phyloP scores from a whole-genome alignment of 2,888 invertebrate species.

The Sylvicola cinctus region DNA sequence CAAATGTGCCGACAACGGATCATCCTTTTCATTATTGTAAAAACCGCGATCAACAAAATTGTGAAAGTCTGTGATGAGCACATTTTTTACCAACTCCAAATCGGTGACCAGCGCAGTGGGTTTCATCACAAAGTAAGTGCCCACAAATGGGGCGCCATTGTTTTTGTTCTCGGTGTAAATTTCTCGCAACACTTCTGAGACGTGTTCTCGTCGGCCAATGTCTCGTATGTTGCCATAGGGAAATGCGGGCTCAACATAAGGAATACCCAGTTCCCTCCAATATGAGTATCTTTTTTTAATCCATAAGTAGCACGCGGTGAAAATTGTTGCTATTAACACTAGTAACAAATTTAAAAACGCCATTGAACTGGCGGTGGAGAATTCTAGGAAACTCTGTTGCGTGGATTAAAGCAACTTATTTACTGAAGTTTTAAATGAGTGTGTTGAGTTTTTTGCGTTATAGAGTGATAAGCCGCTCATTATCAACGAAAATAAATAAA shows the following conservation, averaged over 20 bases:
- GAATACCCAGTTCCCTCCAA: constrained; percentile 6
- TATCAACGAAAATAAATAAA: too few relatives aligned
- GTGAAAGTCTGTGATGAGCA: constrained; percentile 14
- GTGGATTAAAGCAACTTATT: too few relatives aligned
- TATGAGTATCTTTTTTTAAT: too few relatives aligned
- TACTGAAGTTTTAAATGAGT: too few relatives aligned
- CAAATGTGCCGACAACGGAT: constrained; percentile 2
- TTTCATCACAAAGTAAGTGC: constrained; percentile 14
- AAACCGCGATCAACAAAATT: constrained; percentile 9
- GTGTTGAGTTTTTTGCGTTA: too few relatives aligned
- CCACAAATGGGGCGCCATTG: constrained; percentile 12
- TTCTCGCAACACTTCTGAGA: not conserved
- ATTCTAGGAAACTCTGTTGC: too few relatives aligned
- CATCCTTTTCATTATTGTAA: constrained; percentile 2
- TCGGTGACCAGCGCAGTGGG: constrained; percentile 12
- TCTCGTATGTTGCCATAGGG: constrained; percentile 11
- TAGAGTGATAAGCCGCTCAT: too few relatives aligned
- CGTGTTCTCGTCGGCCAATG: not conserved
- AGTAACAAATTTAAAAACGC: too few relatives aligned
- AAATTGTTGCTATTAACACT: too few relatives aligned
- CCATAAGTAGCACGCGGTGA: too few relatives aligned
- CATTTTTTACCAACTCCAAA: constrained; percentile 8
- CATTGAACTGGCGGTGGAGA: too few relatives aligned
- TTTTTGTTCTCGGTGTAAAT: constrained; percentile 8
- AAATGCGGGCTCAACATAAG: constrained; percentile 11